Evolutionary conservation across 2,113 vertebrate species (phyloP).

Genomic region (Panurus biarmicus): DNA sequence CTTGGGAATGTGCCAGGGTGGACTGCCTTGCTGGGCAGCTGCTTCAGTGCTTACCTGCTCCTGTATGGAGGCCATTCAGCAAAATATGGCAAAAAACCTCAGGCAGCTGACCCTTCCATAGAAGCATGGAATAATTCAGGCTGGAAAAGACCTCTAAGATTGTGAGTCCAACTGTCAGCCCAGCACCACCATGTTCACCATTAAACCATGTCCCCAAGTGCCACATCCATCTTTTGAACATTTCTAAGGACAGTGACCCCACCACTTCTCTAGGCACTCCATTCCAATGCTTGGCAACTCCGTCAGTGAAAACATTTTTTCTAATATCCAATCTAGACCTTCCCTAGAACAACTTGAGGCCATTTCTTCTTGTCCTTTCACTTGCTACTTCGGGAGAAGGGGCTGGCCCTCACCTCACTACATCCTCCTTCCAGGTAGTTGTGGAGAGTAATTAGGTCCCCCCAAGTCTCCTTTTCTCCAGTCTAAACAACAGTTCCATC

Average conservation of each 20-base stretch:
- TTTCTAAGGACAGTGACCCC: background rate
- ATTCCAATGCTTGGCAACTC: background rate
- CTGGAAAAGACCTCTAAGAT: background rate
- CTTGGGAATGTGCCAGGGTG: background rate
- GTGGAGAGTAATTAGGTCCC: background rate
- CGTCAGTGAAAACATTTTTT: background rate
- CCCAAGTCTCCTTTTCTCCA: background rate
- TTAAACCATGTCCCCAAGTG: background rate
- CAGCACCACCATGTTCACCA: background rate
- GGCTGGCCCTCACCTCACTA: background rate
- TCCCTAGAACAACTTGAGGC: background rate
- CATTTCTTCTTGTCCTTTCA: background rate
- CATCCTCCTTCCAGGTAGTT: background rate
- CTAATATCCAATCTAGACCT: background rate
- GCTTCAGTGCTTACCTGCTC: background rate
- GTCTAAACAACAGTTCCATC: background rate
- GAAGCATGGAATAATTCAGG: background rate
- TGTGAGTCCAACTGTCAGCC: fast-evolving
- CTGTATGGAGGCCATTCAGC: background rate
- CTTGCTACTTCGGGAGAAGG: background rate
- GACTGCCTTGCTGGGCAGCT: background rate
- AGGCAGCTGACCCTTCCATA: background rate
- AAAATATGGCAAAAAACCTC: background rate
- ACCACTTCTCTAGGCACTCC: background rate
- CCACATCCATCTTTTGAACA: background rate